phyloP scores from a whole-genome alignment of 2,888 invertebrate genomes.

The Cosmopolites sordidus region DNA sequence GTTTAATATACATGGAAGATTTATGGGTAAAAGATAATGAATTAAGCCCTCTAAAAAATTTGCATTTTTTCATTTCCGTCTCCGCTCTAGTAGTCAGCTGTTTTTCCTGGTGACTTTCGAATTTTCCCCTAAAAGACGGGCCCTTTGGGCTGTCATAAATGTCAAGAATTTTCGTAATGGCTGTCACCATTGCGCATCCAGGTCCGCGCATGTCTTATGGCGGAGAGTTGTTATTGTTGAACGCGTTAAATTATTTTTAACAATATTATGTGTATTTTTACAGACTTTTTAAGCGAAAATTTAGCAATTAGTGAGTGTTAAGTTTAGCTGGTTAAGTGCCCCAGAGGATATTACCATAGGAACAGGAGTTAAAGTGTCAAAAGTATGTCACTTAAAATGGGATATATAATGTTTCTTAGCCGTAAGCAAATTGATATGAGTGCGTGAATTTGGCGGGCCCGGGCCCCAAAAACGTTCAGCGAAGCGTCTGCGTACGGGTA shows the following conservation, averaged over 20 bases:
- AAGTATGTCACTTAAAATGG: conserved; percentile 72
- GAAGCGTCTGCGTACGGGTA: conserved; percentile 15
- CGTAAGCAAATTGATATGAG: conserved; percentile 50
- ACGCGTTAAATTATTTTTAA: conserved; percentile 75
- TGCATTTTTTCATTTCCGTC: neutral
- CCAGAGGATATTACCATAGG: conserved; percentile 32
- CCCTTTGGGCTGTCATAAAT: conserved; percentile 23
- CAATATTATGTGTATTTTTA: conserved; percentile 64
- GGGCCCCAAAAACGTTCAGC: conserved; percentile 32
- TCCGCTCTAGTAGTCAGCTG: conserved; percentile 12
- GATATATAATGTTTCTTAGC: conserved; percentile 56
- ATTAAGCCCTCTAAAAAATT: neutral
- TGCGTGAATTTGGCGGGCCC: conserved; percentile 34
- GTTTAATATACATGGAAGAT: too few relatives aligned
- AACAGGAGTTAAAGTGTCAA: conserved; percentile 54
- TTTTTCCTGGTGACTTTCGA: conserved; percentile 15
- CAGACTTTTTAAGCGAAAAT: conserved; percentile 57
- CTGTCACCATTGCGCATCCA: conserved; percentile 44
- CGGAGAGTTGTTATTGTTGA: conserved; percentile 98
- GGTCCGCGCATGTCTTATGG: conserved; percentile 93
- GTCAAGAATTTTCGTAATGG: conserved; percentile 34
- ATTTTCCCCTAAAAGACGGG: conserved; percentile 6
- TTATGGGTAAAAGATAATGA: too few relatives aligned
- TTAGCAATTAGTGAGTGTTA: conserved; percentile 43
- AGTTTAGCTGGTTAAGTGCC: conserved; percentile 35